Evolutionary conservation across 2,797 vertebrate genomes (phyloP).

Genomic region (Antennarius maculatus): DNA sequence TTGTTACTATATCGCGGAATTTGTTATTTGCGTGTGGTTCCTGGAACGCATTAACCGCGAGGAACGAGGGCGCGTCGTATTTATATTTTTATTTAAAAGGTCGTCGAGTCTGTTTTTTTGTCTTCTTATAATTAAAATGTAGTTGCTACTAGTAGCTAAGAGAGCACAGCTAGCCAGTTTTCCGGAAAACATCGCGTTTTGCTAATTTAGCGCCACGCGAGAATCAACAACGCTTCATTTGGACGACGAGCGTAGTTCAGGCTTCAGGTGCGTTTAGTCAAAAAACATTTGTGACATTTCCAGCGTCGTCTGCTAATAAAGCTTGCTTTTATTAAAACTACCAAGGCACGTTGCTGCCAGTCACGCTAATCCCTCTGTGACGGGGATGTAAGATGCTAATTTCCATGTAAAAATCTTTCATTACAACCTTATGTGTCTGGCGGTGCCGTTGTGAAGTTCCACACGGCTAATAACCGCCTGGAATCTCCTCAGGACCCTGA

Average conservation of each 20-base stretch:
- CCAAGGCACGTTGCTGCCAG: constrained; percentile 38
- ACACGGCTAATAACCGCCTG: constrained; percentile 74
- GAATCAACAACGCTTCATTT: constrained; percentile 3
- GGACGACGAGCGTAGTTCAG: constrained; percentile 2
- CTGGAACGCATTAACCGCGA: no score
- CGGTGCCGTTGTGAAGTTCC: constrained; percentile 64
- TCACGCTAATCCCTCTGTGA: constrained; percentile 62
- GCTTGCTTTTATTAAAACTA: constrained; percentile 32
- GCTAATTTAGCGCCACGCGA: neutral
- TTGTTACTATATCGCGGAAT: no score
- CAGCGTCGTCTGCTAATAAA: neutral
- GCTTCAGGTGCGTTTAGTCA: constrained; percentile 1
- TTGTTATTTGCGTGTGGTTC: no score
- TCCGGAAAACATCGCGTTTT: constrained; percentile 5
- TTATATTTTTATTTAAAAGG: no score
- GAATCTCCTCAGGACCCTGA: constrained; percentile 77
- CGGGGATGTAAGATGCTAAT: constrained; percentile 72
- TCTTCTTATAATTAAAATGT: no score
- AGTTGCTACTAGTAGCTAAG: neutral
- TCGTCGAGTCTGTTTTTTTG: no score
- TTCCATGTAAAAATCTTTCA: constrained; percentile 74
- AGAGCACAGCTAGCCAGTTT: neutral
- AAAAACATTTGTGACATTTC: constrained; percentile 16
- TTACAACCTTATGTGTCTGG: constrained; percentile 68
- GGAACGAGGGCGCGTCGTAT: no score